phyloP scores from a whole-genome alignment of 1,140 invertebrate species.

The Neelides sp. region DNA sequence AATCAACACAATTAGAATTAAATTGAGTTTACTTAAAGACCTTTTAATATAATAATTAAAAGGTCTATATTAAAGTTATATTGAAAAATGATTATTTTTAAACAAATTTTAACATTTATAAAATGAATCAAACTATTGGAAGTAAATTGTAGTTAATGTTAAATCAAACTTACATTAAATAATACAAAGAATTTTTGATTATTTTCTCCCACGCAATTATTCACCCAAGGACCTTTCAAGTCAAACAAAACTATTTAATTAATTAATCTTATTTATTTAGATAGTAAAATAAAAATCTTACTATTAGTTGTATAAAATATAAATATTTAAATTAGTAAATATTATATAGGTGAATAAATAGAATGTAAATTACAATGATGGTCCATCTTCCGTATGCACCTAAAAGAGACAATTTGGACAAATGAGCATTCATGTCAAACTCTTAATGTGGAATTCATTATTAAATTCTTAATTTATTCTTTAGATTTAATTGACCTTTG shows the following conservation, averaged over 20 bases:
- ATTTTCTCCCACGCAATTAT: slow-evolving; percentile 98
- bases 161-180: slow-evolving; percentile 88
- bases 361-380: slow-evolving; percentile 67
- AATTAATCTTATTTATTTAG: slow-evolving; percentile 9
- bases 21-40: no score
- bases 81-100: no score
- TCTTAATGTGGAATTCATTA: not conserved
- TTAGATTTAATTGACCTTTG: slow-evolving; percentile 53
- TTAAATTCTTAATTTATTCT: slow-evolving; percentile 4
- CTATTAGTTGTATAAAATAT: not conserved
- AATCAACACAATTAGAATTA: no score
- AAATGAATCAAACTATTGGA: no score
- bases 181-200: slow-evolving; percentile 73
- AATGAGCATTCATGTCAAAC: not conserved
- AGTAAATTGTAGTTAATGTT: no score
- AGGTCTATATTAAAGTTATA: no score
- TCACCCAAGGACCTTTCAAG: slow-evolving; percentile 65
- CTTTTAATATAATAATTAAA: no score
- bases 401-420: slow-evolving; percentile 32
- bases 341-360: no score
- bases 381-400: slow-evolving; percentile 97
- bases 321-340: no score
- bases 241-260: not conserved
- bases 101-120: no score
- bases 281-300: not conserved